Conservation (phyloP, 2,888 invertebrate species). For the Stratiomys singularior region DNA sequence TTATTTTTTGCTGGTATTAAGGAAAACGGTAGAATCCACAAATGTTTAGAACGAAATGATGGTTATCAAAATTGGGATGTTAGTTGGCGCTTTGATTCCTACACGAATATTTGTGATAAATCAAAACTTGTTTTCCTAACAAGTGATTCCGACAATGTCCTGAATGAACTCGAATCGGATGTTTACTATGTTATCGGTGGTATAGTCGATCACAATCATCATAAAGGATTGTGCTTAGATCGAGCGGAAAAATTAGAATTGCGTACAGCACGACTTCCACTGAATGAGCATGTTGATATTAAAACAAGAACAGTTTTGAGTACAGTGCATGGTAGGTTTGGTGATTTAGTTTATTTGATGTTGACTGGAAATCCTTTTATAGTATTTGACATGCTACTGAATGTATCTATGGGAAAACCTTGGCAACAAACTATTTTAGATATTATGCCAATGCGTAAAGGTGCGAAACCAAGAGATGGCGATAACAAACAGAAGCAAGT, state of each 20-base stretch:
- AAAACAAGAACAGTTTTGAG: conserved; percentile 93
- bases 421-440: conserved; percentile 84
- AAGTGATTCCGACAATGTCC: conserved; percentile 91
- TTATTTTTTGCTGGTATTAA: conserved; percentile 84
- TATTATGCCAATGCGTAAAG: conserved; percentile 82
- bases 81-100: conserved; percentile 75
- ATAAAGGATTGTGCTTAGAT: conserved; percentile 90
- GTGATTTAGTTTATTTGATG: neutral
- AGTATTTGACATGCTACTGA: conserved; percentile 87
- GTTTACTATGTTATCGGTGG: conserved; percentile 96
- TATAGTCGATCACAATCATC: conserved; percentile 95
- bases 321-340: conserved; percentile 86
- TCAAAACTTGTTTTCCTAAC: conserved; percentile 85
- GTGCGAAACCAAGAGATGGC: conserved; percentile 68
- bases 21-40: conserved; percentile 73
- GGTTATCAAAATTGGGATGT: conserved; percentile 95
- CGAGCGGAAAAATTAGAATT: conserved; percentile 83
- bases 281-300: conserved; percentile 89
- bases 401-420: conserved; percentile 77
- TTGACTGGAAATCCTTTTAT: conserved; percentile 58
- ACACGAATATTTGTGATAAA: conserved; percentile 78
- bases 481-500: neutral
- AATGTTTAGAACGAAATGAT: conserved; percentile 81
- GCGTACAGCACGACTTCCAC: conserved; percentile 85
- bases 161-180: conserved; percentile 77